A percentile compares a stretch with the other conserved stretches of the same genome.
Evolutionary conservation across 23 tunicate genomes (phyloP).

Genomic region (Trididemnum clinides): DNA sequence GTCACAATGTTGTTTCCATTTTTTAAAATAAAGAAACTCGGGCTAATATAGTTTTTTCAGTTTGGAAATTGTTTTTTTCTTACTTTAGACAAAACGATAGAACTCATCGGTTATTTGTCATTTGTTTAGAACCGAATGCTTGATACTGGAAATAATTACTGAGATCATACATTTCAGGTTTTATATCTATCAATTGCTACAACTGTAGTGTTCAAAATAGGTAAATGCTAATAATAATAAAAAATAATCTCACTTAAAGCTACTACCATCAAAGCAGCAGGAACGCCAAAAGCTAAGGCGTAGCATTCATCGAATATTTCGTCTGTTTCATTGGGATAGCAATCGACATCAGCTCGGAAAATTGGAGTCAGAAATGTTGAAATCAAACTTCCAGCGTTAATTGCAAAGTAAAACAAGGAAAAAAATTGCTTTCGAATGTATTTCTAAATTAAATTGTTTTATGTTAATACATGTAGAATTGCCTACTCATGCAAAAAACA

Average conservation of each 20-base stretch:
- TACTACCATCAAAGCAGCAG: conserved; percentile 89
- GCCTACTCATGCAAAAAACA: neutral
- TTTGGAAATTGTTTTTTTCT: too few species aligned
- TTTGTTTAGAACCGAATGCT: too few species aligned
- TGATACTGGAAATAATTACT: too few species aligned
- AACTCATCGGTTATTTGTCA: too few species aligned
- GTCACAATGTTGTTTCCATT: too few species aligned
- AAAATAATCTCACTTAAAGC: conserved; percentile 92
- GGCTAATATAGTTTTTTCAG: too few species aligned
- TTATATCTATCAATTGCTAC: too few species aligned
- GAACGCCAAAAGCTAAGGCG: conserved; percentile 95
- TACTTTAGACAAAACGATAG: too few species aligned
- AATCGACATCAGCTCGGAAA: conserved; percentile 90
- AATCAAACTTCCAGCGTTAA: conserved; percentile 95
- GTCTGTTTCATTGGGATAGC: conserved; percentile 67
- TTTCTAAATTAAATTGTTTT: conserved; percentile 47
- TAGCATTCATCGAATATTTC: conserved; percentile 87
- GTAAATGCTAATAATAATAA: too few species aligned
- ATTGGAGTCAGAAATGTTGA: conserved; percentile 93
- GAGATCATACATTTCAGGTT: too few species aligned
- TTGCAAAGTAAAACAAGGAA: conserved; percentile 96
- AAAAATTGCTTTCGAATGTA: conserved; percentile 90
- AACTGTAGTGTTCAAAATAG: too few species aligned
- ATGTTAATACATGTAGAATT: neutral
- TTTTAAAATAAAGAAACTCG: too few species aligned